Conservation (phyloP, 23 tunicate genomes). For the Pegea sp. region DNA sequence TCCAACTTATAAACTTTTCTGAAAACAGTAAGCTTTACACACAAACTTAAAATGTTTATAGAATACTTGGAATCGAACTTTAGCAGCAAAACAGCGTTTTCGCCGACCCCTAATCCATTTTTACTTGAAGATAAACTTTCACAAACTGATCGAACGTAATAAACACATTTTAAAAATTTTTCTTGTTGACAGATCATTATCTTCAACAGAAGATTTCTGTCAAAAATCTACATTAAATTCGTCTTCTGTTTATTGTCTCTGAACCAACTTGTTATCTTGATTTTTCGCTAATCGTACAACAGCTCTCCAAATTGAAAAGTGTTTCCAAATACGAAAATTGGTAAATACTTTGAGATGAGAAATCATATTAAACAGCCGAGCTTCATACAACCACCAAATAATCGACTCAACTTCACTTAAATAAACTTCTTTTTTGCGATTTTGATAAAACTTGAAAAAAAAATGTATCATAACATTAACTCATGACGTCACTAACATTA, state of each 20-base stretch:
- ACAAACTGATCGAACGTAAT: slow-evolving; percentile 28
- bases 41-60: background rate
- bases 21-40: background rate
- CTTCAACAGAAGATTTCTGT: too few species aligned
- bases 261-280: background rate
- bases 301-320: slow-evolving; percentile 59
- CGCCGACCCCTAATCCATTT: slow-evolving; percentile 70
- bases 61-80: slow-evolving; percentile 40
- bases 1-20: slow-evolving; percentile 48
- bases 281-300: too few species aligned
- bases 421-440: too few species aligned
- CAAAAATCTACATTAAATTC: too few species aligned
- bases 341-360: slow-evolving; percentile 40
- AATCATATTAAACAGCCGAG: slow-evolving; percentile 52
- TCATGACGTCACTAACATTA: too few species aligned
- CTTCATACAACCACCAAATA: slow-evolving; percentile 93
- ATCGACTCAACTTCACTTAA: slow-evolving; percentile 49
- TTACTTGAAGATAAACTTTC: slow-evolving; percentile 71
- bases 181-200: too few species aligned
- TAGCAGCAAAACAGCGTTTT: slow-evolving; percentile 29
- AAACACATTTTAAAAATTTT: slow-evolving; percentile 13
- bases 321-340: slow-evolving; percentile 82
- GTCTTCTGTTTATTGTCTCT: too few species aligned
- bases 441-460: too few species aligned
- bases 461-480: too few species aligned